phyloP scores from a whole-genome alignment of 2,888 invertebrate species.

The Strigamia transsilvanica region DNA sequence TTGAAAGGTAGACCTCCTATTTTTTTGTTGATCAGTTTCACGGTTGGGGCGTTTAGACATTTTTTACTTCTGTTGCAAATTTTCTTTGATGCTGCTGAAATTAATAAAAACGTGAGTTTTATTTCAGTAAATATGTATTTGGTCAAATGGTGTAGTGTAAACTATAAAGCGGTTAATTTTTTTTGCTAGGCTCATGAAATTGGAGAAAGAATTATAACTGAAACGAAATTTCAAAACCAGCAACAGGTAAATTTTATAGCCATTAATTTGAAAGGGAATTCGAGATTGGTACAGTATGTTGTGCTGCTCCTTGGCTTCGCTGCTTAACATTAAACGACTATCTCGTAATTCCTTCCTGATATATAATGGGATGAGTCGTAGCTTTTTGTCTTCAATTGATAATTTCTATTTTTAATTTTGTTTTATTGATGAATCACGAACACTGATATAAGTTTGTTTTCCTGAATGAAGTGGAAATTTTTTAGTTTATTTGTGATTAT shows the following conservation, averaged over 20 bases:
- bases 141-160: neutral
- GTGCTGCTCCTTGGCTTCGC: too few species aligned
- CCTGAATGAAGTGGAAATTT: too few species aligned
- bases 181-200: neutral
- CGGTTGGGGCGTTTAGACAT: neutral
- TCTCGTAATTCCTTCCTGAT: too few species aligned
- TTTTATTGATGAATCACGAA: too few species aligned
- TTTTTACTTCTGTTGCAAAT: neutral
- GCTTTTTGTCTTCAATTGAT: too few species aligned
- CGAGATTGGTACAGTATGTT: too few species aligned
- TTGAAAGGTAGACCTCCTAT: neutral
- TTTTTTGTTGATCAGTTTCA: neutral
- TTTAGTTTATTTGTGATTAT: too few species aligned
- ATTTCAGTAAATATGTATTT: neutral
- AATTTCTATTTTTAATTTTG: too few species aligned
- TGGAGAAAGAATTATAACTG: neutral
- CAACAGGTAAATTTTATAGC: neutral
- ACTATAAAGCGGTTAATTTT: neutral
- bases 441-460: too few species aligned
- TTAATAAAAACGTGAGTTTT: constrained; percentile 10
- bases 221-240: neutral
- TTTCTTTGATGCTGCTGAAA: neutral
- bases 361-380: too few species aligned
- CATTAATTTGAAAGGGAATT: neutral
- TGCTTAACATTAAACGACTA: too few species aligned